These are phyloP conservation scores for Ephestia elutella DNA, from an alignment of 1,140 invertebrate species.

Conservation along the genomic window DNA sequence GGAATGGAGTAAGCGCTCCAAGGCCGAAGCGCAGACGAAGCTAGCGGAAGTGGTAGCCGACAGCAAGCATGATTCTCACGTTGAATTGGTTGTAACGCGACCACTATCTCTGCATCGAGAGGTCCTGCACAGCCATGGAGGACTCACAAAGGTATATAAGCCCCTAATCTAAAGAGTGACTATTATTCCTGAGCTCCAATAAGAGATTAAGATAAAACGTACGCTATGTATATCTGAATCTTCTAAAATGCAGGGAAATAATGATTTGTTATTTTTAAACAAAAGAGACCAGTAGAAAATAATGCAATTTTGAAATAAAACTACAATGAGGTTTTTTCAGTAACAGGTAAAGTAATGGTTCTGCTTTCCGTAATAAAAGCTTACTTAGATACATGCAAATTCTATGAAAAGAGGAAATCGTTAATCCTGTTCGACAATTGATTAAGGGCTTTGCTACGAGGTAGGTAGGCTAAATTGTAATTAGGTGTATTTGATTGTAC, in stretches of 20 bases:
- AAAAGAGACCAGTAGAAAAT: not conserved
- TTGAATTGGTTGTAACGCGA: conserved; percentile 94
- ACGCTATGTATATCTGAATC: no score
- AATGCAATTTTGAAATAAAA: not conserved
- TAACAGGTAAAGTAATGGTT: not conserved
- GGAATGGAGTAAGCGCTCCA: conserved; percentile 94
- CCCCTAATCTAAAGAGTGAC: not conserved
- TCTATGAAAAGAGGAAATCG: no score
- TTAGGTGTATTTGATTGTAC: conserved; percentile 20
- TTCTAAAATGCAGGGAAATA: no score
- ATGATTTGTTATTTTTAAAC: not conserved
- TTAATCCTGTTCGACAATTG: not conserved
- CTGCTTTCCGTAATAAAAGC: not conserved
- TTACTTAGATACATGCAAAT: not conserved
- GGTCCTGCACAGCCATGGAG: conserved; percentile 78
- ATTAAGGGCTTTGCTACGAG: not conserved
- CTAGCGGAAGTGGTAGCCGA: conserved; percentile 95
- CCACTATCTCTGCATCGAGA: conserved; percentile 74
- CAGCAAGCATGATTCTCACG: conserved; percentile 94
- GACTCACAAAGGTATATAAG: conserved; percentile 73
- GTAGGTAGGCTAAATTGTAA: not conserved
- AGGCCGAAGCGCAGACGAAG: conserved; percentile 93
- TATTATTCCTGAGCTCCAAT: not conserved
- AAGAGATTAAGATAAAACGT: no score
- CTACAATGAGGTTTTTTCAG: not conserved